These are phyloP conservation scores for Papilio dardanus DNA, from an alignment of 1,140 invertebrate genomes.

Conservation along the genomic window DNA sequence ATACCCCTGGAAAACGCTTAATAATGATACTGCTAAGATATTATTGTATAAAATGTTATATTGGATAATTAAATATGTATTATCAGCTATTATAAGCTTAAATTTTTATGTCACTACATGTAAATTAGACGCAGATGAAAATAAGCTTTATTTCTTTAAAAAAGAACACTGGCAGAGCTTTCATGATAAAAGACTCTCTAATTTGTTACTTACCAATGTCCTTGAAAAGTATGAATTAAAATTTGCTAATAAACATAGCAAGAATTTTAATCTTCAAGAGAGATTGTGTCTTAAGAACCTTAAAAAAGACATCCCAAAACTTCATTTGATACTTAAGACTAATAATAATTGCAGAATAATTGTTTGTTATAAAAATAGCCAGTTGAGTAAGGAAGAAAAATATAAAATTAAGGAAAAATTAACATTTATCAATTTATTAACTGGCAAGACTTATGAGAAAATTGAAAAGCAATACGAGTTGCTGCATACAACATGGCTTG, in stretches of 20 bases:
- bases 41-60: slow-evolving; percentile 56
- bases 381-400: slow-evolving; percentile 53
- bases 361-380: slow-evolving; percentile 71
- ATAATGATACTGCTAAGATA: slow-evolving; percentile 38
- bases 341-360: slow-evolving; percentile 73
- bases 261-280: slow-evolving; percentile 46
- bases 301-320: slow-evolving; percentile 68
- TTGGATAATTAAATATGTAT: slow-evolving; percentile 69
- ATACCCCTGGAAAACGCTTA: slow-evolving; percentile 54
- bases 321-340: slow-evolving; percentile 74
- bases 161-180: slow-evolving; percentile 78
- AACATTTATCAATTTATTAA: slow-evolving; percentile 60
- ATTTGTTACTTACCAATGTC: slow-evolving; percentile 58
- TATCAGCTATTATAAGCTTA: slow-evolving; percentile 70
- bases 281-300: slow-evolving; percentile 56
- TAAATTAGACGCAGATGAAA: slow-evolving; percentile 74
- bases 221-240: slow-evolving; percentile 59
- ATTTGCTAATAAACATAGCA: slow-evolving; percentile 57
- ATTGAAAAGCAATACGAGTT: slow-evolving; percentile 59
- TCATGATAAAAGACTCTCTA: slow-evolving; percentile 67
- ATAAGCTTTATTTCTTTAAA: slow-evolving; percentile 76
- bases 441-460: slow-evolving; percentile 50
- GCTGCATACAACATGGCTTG: slow-evolving; percentile 64
- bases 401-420: slow-evolving; percentile 68
- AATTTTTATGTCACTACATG: slow-evolving; percentile 79